These are phyloP conservation scores for Oxygymnocypris stewartii DNA, from an alignment of 2,113 vertebrate species.

Conservation along the genomic window DNA sequence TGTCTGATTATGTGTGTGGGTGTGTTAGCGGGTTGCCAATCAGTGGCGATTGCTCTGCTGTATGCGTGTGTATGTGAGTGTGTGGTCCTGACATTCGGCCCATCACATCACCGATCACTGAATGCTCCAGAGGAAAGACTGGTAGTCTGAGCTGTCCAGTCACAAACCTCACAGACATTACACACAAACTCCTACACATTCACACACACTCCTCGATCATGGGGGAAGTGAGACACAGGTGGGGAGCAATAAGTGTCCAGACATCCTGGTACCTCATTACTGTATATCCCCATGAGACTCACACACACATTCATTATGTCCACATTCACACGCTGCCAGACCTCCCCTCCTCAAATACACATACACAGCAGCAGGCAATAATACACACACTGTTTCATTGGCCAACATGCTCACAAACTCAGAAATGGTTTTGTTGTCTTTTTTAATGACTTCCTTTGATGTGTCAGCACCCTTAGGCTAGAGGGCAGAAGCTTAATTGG, in stretches of 20 bases:
- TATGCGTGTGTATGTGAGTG: constrained; percentile 67
- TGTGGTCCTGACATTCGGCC: constrained; percentile 76
- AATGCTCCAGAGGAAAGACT: constrained; percentile 71
- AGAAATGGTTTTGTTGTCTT: constrained; percentile 30
- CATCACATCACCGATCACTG: constrained; percentile 75
- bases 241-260: constrained; percentile 58
- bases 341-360: constrained; percentile 32
- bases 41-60: constrained; percentile 20
- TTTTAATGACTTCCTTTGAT: constrained; percentile 58
- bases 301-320: constrained; percentile 54
- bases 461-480: constrained; percentile 41
- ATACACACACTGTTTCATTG: constrained; percentile 42
- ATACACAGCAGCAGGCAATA: constrained; percentile 37
- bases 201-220: constrained; percentile 45
- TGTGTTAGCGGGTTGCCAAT: constrained; percentile 35
- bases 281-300: constrained; percentile 58
- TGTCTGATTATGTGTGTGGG: constrained; percentile 71
- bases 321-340: constrained; percentile 52
- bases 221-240: constrained; percentile 56
- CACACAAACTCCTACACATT: constrained; percentile 38
- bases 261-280: constrained; percentile 61
- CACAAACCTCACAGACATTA: constrained; percentile 74
- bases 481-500: constrained; percentile 56
- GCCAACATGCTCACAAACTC: constrained; percentile 5
- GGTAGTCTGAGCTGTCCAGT: constrained; percentile 69